phyloP scores from a whole-genome alignment of 2,113 vertebrate genomes.

The Daboia siamensis region DNA sequence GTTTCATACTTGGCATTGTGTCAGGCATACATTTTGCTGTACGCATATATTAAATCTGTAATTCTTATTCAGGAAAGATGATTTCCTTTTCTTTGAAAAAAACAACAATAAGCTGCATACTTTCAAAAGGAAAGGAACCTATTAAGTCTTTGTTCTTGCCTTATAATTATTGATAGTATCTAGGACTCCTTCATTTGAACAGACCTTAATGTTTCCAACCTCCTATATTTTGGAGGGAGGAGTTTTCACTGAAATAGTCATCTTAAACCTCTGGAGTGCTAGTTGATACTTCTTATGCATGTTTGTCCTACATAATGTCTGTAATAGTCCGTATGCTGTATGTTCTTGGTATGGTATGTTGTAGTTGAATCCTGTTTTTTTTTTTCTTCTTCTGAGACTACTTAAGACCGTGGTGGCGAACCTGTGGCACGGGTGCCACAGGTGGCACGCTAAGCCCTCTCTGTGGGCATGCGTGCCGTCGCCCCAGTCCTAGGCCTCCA shows the following conservation, averaged over 20 bases:
- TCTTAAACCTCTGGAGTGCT: neutral
- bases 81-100: neutral
- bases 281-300: neutral
- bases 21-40: neutral
- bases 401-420: neutral
- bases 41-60: neutral
- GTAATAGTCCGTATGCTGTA: neutral
- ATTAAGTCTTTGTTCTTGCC: neutral
- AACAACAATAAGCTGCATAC: neutral
- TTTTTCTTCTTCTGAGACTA: neutral
- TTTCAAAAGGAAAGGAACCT: neutral
- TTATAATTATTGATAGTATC: neutral
- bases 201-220: neutral
- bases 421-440: no score
- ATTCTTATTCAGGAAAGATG: neutral
- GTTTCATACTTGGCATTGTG: neutral
- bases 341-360: neutral
- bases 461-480: no score
- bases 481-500: no score
- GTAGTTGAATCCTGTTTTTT: neutral
- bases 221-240: neutral
- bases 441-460: no score
- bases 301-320: neutral
- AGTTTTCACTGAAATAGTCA: neutral
- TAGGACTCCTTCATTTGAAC: neutral